These are phyloP conservation scores for Patiria pectinifera DNA, from an alignment of 53 echinoderm and acorn worm species.

Conservation along the genomic window DNA sequence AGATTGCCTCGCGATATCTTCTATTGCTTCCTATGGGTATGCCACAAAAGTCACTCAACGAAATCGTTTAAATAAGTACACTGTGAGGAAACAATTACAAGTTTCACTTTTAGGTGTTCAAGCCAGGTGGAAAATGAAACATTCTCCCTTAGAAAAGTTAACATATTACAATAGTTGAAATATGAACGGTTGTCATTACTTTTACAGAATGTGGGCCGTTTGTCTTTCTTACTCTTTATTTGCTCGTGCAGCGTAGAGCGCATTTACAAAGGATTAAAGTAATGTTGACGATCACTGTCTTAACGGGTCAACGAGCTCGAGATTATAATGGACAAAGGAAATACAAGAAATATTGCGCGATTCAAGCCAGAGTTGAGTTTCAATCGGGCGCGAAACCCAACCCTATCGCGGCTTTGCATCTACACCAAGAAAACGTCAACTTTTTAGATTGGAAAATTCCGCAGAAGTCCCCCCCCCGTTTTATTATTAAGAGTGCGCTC, in stretches of 20 bases:
- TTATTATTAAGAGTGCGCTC: slow-evolving; percentile 12
- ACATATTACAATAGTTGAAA: not conserved
- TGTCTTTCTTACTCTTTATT: not conserved
- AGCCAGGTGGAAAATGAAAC: too few relatives aligned
- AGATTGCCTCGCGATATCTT: slow-evolving; percentile 1
- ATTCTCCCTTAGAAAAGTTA: too few relatives aligned
- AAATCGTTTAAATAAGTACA: not conserved
- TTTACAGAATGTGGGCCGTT: not conserved
- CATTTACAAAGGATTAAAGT: not conserved
- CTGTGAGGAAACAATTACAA: not conserved
- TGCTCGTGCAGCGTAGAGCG: not conserved
- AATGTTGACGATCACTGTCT: not conserved
- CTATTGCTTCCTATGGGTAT: slow-evolving; percentile 6
- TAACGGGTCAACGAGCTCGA: not conserved
- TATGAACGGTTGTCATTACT: not conserved
- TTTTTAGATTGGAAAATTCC: slow-evolving; percentile 57
- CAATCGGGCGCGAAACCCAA: slow-evolving; percentile 53
- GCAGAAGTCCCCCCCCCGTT: slow-evolving; percentile 36
- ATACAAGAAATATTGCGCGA: slow-evolving; percentile 53
- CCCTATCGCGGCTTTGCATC: slow-evolving; percentile 38
- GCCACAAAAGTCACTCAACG: not conserved
- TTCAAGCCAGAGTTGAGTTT: slow-evolving; percentile 46
- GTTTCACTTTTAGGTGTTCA: too few relatives aligned
- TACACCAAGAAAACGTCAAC: slow-evolving; percentile 48
- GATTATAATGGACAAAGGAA: slow-evolving; percentile 42